phyloP scores from a whole-genome alignment of 2,113 vertebrate species.

The Periophthalmus modestus region DNA sequence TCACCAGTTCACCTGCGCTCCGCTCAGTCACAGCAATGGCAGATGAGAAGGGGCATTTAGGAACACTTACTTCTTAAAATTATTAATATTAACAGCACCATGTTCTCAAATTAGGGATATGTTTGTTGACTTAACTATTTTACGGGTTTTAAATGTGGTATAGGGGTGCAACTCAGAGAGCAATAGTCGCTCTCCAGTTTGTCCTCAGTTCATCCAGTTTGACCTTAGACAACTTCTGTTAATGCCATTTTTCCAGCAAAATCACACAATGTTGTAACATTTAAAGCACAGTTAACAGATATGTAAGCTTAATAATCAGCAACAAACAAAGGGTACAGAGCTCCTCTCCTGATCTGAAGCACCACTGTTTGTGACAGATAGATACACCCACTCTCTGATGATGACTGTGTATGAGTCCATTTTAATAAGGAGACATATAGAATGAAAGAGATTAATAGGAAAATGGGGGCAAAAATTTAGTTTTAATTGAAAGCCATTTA shows the following conservation, averaged over 20 bases:
- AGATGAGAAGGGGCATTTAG: neutral
- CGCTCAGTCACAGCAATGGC: neutral
- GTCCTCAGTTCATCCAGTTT: too few relatives aligned
- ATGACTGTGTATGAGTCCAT: conserved; percentile 16
- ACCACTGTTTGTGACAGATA: neutral
- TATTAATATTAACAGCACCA: neutral
- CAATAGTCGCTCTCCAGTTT: too few relatives aligned
- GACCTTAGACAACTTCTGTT: too few relatives aligned
- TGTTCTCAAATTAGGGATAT: too few relatives aligned
- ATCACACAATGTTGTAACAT: too few relatives aligned
- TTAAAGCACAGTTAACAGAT: too few relatives aligned
- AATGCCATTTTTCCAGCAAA: too few relatives aligned
- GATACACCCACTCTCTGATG: neutral
- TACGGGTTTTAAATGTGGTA: too few relatives aligned
- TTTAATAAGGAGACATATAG: neutral
- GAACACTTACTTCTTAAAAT: neutral
- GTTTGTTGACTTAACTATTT: too few relatives aligned
- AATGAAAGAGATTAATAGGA: neutral
- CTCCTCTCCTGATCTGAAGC: neutral
- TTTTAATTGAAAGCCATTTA: neutral
- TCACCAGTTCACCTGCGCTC: neutral
- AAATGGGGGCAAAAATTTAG: neutral
- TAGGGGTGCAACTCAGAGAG: too few relatives aligned
- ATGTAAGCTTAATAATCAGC: too few relatives aligned
- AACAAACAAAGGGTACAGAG: too few relatives aligned